Evolutionary conservation across 2,113 vertebrate species (phyloP).

Genomic region (Prinia subflava): DNA sequence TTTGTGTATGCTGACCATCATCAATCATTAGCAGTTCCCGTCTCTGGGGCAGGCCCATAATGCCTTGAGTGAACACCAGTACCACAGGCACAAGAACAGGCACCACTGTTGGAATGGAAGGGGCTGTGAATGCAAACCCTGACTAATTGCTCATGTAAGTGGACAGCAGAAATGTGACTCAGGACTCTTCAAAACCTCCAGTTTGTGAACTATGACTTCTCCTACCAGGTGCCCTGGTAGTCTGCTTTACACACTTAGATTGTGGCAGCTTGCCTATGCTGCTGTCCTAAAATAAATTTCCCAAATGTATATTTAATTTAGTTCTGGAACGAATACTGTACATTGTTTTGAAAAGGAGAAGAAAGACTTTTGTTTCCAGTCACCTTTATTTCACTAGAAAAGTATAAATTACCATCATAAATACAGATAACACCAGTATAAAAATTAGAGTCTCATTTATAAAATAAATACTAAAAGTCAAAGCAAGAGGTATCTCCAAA

Average conservation of each 20-base stretch:
- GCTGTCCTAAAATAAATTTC: not conserved
- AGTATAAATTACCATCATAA: slow-evolving; percentile 76
- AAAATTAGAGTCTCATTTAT: slow-evolving; percentile 66
- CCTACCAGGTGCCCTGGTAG: not conserved
- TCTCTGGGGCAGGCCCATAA: not conserved
- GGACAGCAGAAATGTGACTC: not conserved
- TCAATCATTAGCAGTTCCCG: not conserved
- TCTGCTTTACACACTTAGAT: not conserved
- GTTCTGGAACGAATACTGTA: not conserved
- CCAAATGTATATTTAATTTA: not conserved
- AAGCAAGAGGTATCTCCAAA: slow-evolving; percentile 42
- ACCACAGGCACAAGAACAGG: not conserved
- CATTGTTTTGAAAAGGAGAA: not conserved
- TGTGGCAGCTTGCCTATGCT: not conserved
- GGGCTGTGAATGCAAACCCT: not conserved
- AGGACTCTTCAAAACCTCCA: not conserved
- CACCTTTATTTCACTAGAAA: slow-evolving; percentile 80
- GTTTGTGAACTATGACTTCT: not conserved
- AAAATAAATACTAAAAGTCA: slow-evolving; percentile 70
- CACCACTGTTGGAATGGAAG: not conserved
- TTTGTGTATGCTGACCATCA: not conserved
- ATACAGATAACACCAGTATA: slow-evolving; percentile 73
- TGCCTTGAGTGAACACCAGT: not conserved
- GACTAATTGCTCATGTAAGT: not conserved
- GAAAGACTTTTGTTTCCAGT: slow-evolving; percentile 37